These are phyloP conservation scores for Priocnemis perturbator DNA, from an alignment of 2,888 invertebrate species.

Conservation along the genomic window DNA sequence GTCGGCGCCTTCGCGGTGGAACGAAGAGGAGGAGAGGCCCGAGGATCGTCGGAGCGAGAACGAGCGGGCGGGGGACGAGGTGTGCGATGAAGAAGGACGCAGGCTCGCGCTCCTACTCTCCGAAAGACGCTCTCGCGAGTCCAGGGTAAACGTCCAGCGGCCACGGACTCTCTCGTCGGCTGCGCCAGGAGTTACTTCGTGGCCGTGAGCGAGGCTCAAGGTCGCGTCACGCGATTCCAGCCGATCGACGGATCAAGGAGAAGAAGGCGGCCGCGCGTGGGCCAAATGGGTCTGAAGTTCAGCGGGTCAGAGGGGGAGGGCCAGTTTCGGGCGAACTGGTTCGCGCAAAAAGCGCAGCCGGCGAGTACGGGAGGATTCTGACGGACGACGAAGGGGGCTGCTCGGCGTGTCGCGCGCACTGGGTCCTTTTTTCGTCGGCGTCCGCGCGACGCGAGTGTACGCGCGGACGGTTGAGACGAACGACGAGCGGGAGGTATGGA, in stretches of 20 bases:
- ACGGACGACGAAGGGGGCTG: background rate
- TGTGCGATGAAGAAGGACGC: slow-evolving; percentile 1
- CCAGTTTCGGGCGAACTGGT: slow-evolving; percentile 5
- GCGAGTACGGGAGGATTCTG: no score
- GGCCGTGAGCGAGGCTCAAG: slow-evolving; percentile 20
- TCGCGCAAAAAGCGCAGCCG: slow-evolving; percentile 3
- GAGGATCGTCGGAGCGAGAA: slow-evolving; percentile 41
- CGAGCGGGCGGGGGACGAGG: background rate
- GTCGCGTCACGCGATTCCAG: no score
- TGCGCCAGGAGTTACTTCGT: slow-evolving; percentile 28
- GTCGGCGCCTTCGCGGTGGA: slow-evolving; percentile 54
- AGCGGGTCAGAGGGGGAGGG: no score
- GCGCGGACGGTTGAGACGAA: slow-evolving; percentile 16
- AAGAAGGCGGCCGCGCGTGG: background rate
- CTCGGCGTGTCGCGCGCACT: no score
- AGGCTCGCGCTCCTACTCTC: slow-evolving; percentile 21
- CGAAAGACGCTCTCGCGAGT: slow-evolving; percentile 14
- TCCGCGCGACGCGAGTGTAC: no score
- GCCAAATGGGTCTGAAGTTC: background rate
- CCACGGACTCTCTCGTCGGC: slow-evolving; percentile 23
- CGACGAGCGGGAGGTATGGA: slow-evolving; percentile 4
- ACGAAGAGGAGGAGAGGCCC: slow-evolving; percentile 47
- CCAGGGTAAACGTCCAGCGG: slow-evolving; percentile 32
- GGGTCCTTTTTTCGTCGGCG: no score
- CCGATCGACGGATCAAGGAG: background rate